These are phyloP conservation scores for Diadumene lineata DNA, from an alignment of 92 coral and sea anemone species.

Conservation along the genomic window DNA sequence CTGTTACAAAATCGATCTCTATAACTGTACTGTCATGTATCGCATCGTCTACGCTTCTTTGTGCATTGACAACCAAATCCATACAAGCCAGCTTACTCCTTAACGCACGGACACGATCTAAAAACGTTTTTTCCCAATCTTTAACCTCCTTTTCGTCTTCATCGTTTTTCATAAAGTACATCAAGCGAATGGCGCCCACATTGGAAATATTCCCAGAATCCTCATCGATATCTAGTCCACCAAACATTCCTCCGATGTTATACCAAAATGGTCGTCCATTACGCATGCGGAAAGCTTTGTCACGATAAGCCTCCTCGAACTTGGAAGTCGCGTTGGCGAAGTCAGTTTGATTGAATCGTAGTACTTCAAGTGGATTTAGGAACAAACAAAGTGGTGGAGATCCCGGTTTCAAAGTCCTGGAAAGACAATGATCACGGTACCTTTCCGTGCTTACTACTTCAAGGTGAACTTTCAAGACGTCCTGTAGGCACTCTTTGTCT, in stretches of 20 bases:
- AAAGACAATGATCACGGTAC: constrained; percentile 53
- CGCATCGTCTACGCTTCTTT: constrained; percentile 77
- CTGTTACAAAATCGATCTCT: constrained; percentile 63
- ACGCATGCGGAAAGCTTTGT: constrained; percentile 35
- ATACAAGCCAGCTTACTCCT: constrained; percentile 27
- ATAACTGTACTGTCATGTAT: constrained; percentile 72
- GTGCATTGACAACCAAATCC: constrained; percentile 43
- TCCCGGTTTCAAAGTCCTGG: constrained; percentile 14
- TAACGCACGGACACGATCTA: constrained; percentile 32
- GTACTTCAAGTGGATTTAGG: constrained; percentile 55
- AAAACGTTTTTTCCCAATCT: constrained; percentile 55
- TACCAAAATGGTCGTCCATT: constrained; percentile 50
- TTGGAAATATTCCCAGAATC: constrained; percentile 31
- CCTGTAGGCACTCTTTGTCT: constrained; percentile 38
- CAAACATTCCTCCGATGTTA: constrained; percentile 45
- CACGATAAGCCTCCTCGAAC: constrained; percentile 34
- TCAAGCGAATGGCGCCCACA: constrained; percentile 54
- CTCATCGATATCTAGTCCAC: constrained; percentile 15
- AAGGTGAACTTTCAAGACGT: constrained; percentile 48
- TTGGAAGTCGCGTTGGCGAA: constrained; percentile 33
- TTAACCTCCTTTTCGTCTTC: constrained; percentile 25
- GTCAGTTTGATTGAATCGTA: constrained; percentile 37
- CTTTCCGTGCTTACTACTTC: constrained; percentile 29
- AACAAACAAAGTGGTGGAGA: constrained; percentile 38
- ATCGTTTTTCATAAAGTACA: constrained; percentile 37